A percentile compares a stretch with the other conserved stretches of the same genome.
These are phyloP conservation scores for Sericinus montela DNA, from an alignment of 2,888 invertebrate genomes.

Conservation along the genomic window DNA sequence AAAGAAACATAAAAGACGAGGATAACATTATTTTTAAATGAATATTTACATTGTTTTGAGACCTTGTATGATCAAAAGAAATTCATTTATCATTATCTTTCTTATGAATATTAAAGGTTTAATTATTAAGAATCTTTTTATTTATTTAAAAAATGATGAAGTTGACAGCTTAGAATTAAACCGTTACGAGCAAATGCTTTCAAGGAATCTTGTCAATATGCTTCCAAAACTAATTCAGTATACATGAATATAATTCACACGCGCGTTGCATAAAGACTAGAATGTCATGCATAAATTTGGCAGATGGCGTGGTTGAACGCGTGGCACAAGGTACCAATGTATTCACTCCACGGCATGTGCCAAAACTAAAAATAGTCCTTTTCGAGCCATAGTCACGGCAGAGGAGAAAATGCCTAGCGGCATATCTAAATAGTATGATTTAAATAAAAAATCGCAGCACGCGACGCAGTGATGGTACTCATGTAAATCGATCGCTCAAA, in stretches of 20 bases:
- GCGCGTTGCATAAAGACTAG: slow-evolving; percentile 16
- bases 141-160: too few species aligned
- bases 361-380: slow-evolving; percentile 44
- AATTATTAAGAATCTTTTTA: too few species aligned
- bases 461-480: slow-evolving; percentile 63
- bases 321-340: slow-evolving; percentile 21
- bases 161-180: too few species aligned
- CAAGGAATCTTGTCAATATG: slow-evolving; percentile 9
- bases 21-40: too few species aligned
- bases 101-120: too few species aligned
- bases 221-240: slow-evolving; percentile 12
- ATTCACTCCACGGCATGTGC: slow-evolving; percentile 36
- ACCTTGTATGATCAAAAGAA: too few species aligned
- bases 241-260: slow-evolving; percentile 18
- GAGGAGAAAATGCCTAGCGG: slow-evolving; percentile 59
- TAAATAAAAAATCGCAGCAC: slow-evolving; percentile 76
- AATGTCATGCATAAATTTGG: slow-evolving; percentile 19
- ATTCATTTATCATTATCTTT: too few species aligned
- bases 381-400: slow-evolving; percentile 39
- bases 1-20: too few species aligned
- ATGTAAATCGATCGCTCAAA: slow-evolving; percentile 65
- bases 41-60: too few species aligned
- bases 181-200: not conserved
- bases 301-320: slow-evolving; percentile 13
- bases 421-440: slow-evolving; percentile 75